Evolutionary conservation across 2,797 vertebrate species (phyloP).

Genomic region (Petrocephalus schoutedeni): DNA sequence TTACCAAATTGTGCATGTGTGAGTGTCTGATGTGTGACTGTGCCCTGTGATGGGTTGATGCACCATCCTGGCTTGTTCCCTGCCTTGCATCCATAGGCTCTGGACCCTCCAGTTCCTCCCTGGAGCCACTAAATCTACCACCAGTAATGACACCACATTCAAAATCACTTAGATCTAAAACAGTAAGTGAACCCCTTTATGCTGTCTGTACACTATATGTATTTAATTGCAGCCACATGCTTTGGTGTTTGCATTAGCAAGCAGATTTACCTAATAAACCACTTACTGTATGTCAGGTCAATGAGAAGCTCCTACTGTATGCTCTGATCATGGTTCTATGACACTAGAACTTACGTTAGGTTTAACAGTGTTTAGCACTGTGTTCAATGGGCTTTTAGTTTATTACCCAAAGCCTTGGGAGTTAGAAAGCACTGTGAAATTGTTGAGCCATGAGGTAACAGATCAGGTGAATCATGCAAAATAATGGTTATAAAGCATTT

Average conservation of each 20-base stretch:
- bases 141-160: neutral
- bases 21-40: neutral
- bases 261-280: neutral
- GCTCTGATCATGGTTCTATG: neutral
- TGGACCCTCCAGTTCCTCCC: neutral
- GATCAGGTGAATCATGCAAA: neutral
- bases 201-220: neutral
- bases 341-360: neutral
- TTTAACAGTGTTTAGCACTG: neutral
- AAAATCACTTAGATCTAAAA: neutral
- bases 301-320: neutral
- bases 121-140: neutral
- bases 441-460: neutral
- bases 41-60: neutral
- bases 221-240: neutral
- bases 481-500: neutral
- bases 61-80: neutral
- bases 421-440: neutral
- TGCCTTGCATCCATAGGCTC: neutral
- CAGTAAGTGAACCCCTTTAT: neutral
- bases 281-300: neutral
- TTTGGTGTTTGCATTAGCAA: neutral
- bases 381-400: neutral
- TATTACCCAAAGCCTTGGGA: neutral
- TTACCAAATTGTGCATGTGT: neutral